Percentiles rank a stretch among this genome's conserved stretches.
phyloP scores from a whole-genome alignment of 2,888 invertebrate species.

The Iphiclides podalirius region DNA sequence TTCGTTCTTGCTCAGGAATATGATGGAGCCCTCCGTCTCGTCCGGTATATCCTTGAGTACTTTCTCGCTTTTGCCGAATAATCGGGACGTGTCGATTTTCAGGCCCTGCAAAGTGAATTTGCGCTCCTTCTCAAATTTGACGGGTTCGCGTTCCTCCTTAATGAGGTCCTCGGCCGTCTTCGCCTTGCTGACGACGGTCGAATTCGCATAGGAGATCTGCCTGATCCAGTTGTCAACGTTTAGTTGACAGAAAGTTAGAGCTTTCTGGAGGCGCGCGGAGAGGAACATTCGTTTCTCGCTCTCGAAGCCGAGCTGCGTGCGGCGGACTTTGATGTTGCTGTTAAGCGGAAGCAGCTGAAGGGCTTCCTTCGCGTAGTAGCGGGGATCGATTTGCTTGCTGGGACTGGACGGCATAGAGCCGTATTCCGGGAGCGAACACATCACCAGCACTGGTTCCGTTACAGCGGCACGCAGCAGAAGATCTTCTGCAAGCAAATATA shows the following conservation, averaged over 20 bases:
- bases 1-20: slow-evolving; percentile 83
- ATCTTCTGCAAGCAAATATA: slow-evolving; percentile 57
- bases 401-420: slow-evolving; percentile 67
- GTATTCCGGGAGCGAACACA: slow-evolving; percentile 81
- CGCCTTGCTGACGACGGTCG: slow-evolving; percentile 58
- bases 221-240: slow-evolving; percentile 83
- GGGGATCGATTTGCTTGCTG: slow-evolving; percentile 76
- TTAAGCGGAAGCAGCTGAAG: slow-evolving; percentile 73
- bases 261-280: slow-evolving; percentile 82
- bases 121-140: slow-evolving; percentile 74
- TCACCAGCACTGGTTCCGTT: slow-evolving; percentile 83
- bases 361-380: slow-evolving; percentile 76
- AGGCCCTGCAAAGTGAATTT: slow-evolving; percentile 75
- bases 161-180: slow-evolving; percentile 78
- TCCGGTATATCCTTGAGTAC: slow-evolving; percentile 76
- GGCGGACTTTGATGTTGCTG: slow-evolving; percentile 60
- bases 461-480: slow-evolving; percentile 82
- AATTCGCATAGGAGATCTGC: slow-evolving; percentile 78
- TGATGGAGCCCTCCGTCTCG: slow-evolving; percentile 84
- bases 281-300: slow-evolving; percentile 82
- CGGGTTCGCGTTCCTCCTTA: slow-evolving; percentile 74
- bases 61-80: slow-evolving; percentile 76
- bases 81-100: slow-evolving; percentile 70
- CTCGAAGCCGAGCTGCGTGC: slow-evolving; percentile 82
- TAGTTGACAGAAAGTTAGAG: slow-evolving; percentile 83